Conservation (phyloP, 2,113 vertebrate genomes). For the Genyomyrus donnyi region DNA sequence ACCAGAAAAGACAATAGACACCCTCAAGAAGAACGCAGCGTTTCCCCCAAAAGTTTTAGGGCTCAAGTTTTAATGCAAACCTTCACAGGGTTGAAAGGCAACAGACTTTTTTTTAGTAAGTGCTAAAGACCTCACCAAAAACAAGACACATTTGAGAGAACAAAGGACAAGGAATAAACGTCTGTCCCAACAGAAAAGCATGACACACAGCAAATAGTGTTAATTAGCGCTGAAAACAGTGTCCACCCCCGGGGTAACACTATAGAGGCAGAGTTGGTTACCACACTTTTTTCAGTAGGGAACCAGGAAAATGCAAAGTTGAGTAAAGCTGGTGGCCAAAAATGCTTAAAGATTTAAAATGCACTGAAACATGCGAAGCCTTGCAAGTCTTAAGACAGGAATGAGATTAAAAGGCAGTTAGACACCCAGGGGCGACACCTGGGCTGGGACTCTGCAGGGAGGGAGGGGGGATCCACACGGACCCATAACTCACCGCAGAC, state of each 20-base stretch:
- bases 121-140: not conserved
- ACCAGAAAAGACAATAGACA: not conserved
- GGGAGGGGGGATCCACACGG: constrained; percentile 47
- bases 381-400: constrained; percentile 56
- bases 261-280: constrained; percentile 26
- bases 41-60: not conserved
- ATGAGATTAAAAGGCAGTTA: constrained; percentile 52
- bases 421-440: constrained; percentile 60
- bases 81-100: not conserved
- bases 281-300: constrained; percentile 22
- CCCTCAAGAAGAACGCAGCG: not conserved
- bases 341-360: constrained; percentile 33
- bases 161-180: not conserved
- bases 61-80: not conserved
- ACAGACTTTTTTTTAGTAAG: not conserved
- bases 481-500: constrained; percentile 71
- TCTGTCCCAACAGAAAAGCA: not conserved
- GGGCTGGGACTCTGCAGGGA: constrained; percentile 57
- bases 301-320: not conserved
- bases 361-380: constrained; percentile 68
- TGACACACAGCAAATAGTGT: constrained; percentile 29
- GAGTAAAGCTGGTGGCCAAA: not conserved
- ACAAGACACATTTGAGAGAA: not conserved
- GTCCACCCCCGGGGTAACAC: not conserved
- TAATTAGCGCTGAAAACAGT: not conserved